Evolutionary conservation across 2,797 vertebrate genomes (phyloP).

Genomic region (Sebastiscus albofasciatus): DNA sequence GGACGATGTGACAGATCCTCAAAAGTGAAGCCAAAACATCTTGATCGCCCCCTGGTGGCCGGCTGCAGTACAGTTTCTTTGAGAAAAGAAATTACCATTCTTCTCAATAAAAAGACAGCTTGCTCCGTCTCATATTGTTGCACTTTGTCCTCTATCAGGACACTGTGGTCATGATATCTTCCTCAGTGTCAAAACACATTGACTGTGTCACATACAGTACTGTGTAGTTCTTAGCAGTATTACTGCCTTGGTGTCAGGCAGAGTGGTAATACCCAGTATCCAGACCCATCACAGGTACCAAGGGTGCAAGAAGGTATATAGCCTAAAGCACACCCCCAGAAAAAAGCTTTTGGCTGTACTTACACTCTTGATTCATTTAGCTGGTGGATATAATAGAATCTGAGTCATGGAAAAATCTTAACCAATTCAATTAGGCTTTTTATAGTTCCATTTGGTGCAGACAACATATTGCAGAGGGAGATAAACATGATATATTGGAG

Average conservation of each 20-base stretch:
- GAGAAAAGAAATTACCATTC: background rate
- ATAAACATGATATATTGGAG: slow-evolving; percentile 45
- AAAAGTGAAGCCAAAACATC: too few relatives aligned
- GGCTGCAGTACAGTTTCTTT: too few relatives aligned
- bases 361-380: slow-evolving; percentile 62
- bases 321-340: slow-evolving; percentile 4
- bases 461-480: slow-evolving; percentile 43
- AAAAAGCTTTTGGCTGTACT: slow-evolving; percentile 51
- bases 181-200: background rate
- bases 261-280: background rate
- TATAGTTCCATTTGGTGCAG: slow-evolving; percentile 58
- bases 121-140: background rate
- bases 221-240: background rate
- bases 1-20: too few relatives aligned
- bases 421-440: slow-evolving; percentile 66
- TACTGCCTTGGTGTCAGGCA: background rate
- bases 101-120: background rate
- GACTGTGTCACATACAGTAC: background rate
- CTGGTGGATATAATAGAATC: slow-evolving; percentile 45
- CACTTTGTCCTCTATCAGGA: background rate
- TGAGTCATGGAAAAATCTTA: slow-evolving; percentile 70
- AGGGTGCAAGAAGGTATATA: background rate
- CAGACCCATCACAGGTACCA: background rate
- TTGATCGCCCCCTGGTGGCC: too few relatives aligned
- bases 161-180: background rate